Conservation (phyloP, 2,113 vertebrate genomes). For the Anthoscopus minutus region DNA sequence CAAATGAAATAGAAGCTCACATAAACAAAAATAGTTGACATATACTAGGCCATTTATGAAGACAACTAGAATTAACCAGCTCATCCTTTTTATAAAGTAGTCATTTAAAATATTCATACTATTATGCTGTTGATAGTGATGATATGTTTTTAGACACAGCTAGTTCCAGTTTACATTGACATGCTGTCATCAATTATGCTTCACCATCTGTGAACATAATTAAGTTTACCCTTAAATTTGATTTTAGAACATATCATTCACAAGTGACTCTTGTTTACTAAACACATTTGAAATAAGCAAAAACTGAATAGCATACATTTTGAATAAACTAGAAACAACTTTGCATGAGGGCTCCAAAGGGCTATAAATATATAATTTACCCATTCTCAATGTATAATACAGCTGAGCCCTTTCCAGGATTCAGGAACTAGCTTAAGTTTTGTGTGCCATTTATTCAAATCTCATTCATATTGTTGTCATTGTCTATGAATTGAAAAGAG, state of each 20-base stretch:
- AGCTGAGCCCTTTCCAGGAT: not conserved
- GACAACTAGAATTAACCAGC: slow-evolving; percentile 7
- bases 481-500: not conserved
- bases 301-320: slow-evolving; percentile 34
- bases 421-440: not conserved
- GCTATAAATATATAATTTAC: not conserved
- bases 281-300: slow-evolving; percentile 46
- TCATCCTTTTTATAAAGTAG: not conserved
- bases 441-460: not conserved
- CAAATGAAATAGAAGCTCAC: not conserved
- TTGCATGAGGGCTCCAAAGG: not conserved
- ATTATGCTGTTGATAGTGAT: slow-evolving; percentile 49
- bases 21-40: not conserved
- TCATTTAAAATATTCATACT: slow-evolving; percentile 43
- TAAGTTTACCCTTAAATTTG: slow-evolving; percentile 72
- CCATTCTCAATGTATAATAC: not conserved
- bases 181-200: slow-evolving; percentile 69
- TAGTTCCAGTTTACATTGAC: slow-evolving; percentile 65
- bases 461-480: not conserved
- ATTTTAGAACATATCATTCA: slow-evolving; percentile 68
- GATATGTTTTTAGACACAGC: slow-evolving; percentile 63
- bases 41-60: not conserved
- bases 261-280: slow-evolving; percentile 64
- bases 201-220: slow-evolving; percentile 73
- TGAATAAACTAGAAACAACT: slow-evolving; percentile 19